Evolutionary conservation across 1,140 invertebrate species (phyloP).

Genomic region (Ptiloglossa arizonensis): DNA sequence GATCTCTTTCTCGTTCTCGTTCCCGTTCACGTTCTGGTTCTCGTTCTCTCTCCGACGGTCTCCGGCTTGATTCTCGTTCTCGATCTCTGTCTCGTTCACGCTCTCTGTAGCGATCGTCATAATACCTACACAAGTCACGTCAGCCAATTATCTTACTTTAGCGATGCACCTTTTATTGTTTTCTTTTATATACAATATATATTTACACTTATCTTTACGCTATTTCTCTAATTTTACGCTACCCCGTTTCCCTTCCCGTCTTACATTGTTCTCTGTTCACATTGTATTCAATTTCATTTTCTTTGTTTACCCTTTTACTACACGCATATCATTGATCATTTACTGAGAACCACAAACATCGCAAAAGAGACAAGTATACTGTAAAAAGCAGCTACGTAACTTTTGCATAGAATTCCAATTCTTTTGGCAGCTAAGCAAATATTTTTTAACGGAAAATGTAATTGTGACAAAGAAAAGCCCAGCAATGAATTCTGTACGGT

Average conservation of each 20-base stretch:
- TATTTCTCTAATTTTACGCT: background rate
- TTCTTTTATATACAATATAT: constrained; percentile 8
- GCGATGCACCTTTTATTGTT: constrained; percentile 35
- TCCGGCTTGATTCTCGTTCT: constrained; percentile 78
- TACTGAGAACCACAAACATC: background rate
- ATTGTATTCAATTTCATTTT: too few species aligned
- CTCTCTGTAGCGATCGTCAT: constrained; percentile 91
- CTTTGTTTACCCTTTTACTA: too few species aligned
- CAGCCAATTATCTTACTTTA: constrained; percentile 74
- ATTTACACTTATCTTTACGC: constrained; percentile 9
- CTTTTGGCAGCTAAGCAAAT: background rate
- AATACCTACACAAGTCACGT: constrained; percentile 85
- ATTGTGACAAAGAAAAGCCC: background rate
- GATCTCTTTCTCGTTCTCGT: constrained; percentile 84
- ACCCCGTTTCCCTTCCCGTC: background rate
- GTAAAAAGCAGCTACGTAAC: background rate
- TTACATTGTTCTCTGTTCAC: background rate
- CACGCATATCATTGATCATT: too few species aligned
- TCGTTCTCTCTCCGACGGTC: constrained; percentile 81
- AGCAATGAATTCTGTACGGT: background rate
- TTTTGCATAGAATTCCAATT: background rate
- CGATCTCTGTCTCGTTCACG: constrained; percentile 82
- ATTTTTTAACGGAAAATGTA: background rate
- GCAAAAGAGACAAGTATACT: constrained; percentile 5
- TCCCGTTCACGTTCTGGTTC: constrained; percentile 86